Evolutionary conservation across 2,113 vertebrate genomes (phyloP).

Genomic region (Pteropus alecto): DNA sequence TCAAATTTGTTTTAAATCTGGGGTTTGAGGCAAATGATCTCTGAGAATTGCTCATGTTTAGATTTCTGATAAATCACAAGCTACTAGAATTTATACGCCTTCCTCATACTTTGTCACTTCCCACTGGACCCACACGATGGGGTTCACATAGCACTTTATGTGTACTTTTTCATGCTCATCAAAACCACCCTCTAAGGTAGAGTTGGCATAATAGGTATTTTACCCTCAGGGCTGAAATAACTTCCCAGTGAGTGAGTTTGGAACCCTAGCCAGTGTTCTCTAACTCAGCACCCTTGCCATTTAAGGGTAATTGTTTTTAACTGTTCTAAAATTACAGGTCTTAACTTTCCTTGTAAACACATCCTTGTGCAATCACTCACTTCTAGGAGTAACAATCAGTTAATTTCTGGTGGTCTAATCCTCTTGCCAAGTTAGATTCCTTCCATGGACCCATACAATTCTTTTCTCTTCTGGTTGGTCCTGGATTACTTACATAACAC

Average conservation of each 20-base stretch:
- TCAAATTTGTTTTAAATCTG: neutral
- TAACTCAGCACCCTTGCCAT: conserved; percentile 59
- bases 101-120: neutral
- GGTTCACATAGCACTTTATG: neutral
- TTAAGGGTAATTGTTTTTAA: conserved; percentile 57
- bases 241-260: conserved; percentile 24
- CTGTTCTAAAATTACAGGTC: conserved; percentile 63
- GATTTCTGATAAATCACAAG: neutral
- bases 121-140: neutral
- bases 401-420: conserved; percentile 66
- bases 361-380: conserved; percentile 52
- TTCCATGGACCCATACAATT: conserved; percentile 40
- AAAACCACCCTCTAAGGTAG: conserved; percentile 7
- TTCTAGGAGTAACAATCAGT: conserved; percentile 41
- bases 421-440: conserved; percentile 65
- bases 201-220: neutral
- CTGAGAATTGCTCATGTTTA: neutral
- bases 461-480: conserved; percentile 53
- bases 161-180: neutral
- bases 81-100: neutral
- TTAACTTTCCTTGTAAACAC: conserved; percentile 67
- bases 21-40: neutral
- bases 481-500: neutral
- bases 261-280: neutral
- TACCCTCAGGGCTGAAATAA: conserved; percentile 37